phyloP scores from a whole-genome alignment of 2,113 vertebrate genomes.

The Mellivora capensis region DNA sequence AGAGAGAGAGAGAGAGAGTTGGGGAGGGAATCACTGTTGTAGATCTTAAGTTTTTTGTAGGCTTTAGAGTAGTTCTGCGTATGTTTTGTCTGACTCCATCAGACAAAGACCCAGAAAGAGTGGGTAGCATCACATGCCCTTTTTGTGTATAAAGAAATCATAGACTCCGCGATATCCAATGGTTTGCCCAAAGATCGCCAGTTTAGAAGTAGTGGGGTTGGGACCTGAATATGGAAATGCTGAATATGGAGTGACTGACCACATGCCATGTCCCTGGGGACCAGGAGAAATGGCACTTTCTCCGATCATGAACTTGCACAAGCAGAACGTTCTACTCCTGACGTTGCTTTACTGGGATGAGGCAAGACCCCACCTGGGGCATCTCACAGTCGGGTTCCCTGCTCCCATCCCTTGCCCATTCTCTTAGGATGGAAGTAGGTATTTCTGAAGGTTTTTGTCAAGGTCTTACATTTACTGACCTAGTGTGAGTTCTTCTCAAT shows the following conservation, averaged over 20 bases:
- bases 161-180: accelerated
- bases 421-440: not conserved
- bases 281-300: not conserved
- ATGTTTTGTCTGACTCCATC: not conserved
- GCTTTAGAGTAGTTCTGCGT: not conserved
- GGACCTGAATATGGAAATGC: not conserved
- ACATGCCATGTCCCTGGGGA: not conserved
- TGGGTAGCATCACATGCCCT: too few relatives aligned
- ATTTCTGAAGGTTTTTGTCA: not conserved
- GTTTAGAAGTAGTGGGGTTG: not conserved
- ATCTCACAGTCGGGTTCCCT: not conserved
- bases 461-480: not conserved
- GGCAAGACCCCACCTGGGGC: not conserved
- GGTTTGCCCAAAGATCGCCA: not conserved
- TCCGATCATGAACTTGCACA: not conserved
- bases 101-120: not conserved
- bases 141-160: not conserved
- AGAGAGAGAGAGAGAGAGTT: not conserved
- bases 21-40: not conserved
- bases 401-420: not conserved
- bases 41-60: not conserved
- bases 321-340: not conserved
- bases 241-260: not conserved
- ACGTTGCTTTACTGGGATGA: not conserved
- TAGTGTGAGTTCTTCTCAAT: not conserved